Evolutionary conservation across 2,113 vertebrate species (phyloP).

Genomic region (Crocuta crocuta): DNA sequence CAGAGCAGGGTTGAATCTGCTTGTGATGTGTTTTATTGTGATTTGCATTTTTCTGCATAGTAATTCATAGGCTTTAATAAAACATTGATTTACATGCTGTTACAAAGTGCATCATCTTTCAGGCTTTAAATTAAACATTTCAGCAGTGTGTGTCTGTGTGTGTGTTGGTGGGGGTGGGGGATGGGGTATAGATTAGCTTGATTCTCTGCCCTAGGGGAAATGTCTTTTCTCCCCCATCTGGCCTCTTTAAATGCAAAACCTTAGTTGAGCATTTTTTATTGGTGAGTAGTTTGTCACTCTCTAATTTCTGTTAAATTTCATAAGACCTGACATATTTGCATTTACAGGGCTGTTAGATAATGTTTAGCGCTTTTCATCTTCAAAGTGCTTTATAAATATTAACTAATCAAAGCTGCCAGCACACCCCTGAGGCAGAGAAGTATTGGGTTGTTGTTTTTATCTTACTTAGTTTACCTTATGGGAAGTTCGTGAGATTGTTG

Average conservation of each 20-base stretch:
- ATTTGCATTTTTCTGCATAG: slow-evolving; percentile 80
- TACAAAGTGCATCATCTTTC: slow-evolving; percentile 73
- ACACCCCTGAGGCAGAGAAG: slow-evolving; percentile 6
- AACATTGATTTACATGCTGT: slow-evolving; percentile 79
- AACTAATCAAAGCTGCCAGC: slow-evolving; percentile 57
- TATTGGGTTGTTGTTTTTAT: slow-evolving; percentile 42
- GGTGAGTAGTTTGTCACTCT: slow-evolving; percentile 74
- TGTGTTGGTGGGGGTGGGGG: neutral
- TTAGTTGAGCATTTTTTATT: slow-evolving; percentile 48
- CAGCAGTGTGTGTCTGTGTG: neutral
- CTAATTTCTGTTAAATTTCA: slow-evolving; percentile 80
- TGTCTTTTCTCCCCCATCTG: slow-evolving; percentile 74
- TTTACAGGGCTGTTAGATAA: slow-evolving; percentile 67
- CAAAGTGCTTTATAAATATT: slow-evolving; percentile 74
- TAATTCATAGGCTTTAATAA: slow-evolving; percentile 79
- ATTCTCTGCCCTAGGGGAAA: slow-evolving; percentile 70
- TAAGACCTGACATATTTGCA: slow-evolving; percentile 79
- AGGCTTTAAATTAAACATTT: slow-evolving; percentile 81
- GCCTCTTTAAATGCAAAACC: slow-evolving; percentile 74
- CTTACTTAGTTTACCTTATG: slow-evolving; percentile 30
- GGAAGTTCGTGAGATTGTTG: slow-evolving; percentile 2
- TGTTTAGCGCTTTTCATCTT: slow-evolving; percentile 70
- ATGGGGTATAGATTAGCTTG: slow-evolving; percentile 31
- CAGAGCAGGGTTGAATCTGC: neutral
- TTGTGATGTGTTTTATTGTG: slow-evolving; percentile 58